phyloP scores from a whole-genome alignment of 2,797 vertebrate genomes.

The Sphaeramia orbicularis region DNA sequence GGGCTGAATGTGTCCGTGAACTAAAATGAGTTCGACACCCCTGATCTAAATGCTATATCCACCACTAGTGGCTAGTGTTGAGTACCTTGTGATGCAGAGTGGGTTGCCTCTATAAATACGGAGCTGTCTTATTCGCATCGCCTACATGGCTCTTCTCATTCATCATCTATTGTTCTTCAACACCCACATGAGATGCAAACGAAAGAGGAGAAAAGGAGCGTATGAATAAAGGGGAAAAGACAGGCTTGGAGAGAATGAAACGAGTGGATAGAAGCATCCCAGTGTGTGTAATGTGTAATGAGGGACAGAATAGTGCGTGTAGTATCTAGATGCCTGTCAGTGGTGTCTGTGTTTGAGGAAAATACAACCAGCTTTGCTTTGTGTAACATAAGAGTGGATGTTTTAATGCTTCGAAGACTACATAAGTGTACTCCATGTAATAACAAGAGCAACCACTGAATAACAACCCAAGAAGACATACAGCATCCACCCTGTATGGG shows the following conservation, averaged over 20 bases:
- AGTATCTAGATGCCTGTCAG: neutral
- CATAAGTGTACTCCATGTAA: neutral
- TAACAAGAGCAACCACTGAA: neutral
- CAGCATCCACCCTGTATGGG: neutral
- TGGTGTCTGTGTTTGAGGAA: neutral
- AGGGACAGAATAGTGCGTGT: neutral
- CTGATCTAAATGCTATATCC: constrained; percentile 20
- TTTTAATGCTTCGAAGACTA: constrained; percentile 10
- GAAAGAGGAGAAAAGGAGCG: constrained; percentile 43
- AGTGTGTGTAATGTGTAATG: constrained; percentile 9
- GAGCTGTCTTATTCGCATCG: constrained; percentile 52
- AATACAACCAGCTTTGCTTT: constrained; percentile 15
- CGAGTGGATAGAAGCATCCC: neutral
- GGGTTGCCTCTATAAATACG: constrained; percentile 57
- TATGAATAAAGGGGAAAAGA: constrained; percentile 31
- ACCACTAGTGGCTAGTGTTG: constrained; percentile 4
- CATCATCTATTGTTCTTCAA: constrained; percentile 67
- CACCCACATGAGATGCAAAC: constrained; percentile 52
- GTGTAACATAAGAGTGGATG: constrained; percentile 12
- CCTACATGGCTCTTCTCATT: constrained; percentile 52
- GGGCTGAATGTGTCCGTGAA: too few species aligned
- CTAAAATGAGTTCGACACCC: too few species aligned
- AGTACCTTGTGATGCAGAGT: constrained; percentile 52
- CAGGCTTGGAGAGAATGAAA: constrained; percentile 27
- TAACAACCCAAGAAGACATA: constrained; percentile 2